A percentile compares a stretch with the other conserved stretches of the same genome.
Evolutionary conservation across 2,888 invertebrate genomes (phyloP).

Genomic region (Epinotia ramella): DNA sequence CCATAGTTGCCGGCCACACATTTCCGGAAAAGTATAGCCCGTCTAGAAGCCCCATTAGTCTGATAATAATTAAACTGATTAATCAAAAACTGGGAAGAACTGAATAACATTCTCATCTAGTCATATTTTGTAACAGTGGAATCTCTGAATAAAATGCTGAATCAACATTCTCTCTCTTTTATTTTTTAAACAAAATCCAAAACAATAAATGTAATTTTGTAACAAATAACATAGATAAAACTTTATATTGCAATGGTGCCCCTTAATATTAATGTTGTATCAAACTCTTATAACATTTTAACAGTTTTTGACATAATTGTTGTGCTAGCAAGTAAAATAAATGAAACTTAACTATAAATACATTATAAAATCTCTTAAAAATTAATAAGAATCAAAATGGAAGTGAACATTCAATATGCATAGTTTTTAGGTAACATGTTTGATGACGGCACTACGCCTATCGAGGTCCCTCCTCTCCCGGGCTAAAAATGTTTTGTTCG

Average conservation of each 20-base stretch:
- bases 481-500: no score
- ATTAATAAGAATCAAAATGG: background rate
- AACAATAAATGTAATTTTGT: background rate
- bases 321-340: background rate
- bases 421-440: background rate
- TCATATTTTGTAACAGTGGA: conserved; percentile 50
- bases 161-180: background rate
- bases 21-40: no score
- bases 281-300: background rate
- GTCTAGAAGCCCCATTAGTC: no score
- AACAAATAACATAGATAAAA: conserved; percentile 18
- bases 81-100: background rate
- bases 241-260: conserved; percentile 14
- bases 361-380: background rate
- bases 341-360: background rate
- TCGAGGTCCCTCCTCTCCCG: no score
- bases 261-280: background rate
- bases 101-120: conserved; percentile 51
- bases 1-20: no score
- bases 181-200: conserved; percentile 21
- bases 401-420: background rate
- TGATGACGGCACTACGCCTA: no score
- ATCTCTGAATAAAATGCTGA: conserved; percentile 17
- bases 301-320: background rate
- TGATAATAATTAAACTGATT: background rate